Evolutionary conservation across 1,140 invertebrate species (phyloP).

Genomic region (Prorops nasuta): DNA sequence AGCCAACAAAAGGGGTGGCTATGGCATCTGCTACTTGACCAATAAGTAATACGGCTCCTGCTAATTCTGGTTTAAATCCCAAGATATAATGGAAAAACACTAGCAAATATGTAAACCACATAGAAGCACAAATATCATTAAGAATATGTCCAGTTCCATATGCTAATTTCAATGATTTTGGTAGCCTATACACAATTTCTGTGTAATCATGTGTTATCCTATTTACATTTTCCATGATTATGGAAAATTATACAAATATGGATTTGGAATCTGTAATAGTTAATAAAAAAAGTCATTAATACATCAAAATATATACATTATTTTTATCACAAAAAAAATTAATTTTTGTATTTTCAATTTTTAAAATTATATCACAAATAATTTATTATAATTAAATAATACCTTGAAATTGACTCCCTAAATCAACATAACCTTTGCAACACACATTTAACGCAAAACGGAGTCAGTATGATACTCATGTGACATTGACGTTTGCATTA

Average conservation of each 20-base stretch:
- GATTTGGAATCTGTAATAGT: too few species aligned
- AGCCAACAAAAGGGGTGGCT: conserved; percentile 86
- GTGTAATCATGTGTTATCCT: conserved; percentile 14
- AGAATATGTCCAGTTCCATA: conserved; percentile 72
- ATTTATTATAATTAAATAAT: too few species aligned
- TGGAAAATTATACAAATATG: too few species aligned
- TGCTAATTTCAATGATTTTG: conserved; percentile 30
- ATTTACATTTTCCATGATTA: conserved; percentile 19
- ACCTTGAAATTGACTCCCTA: too few species aligned
- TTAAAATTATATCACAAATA: too few species aligned
- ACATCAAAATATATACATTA: too few species aligned
- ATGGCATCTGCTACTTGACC: conserved; percentile 89
- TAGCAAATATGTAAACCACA: conserved; percentile 98
- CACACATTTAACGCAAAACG: too few species aligned
- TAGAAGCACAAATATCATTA: conserved; percentile 92
- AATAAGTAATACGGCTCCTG: conserved; percentile 79
- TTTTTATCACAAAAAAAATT: not conserved
- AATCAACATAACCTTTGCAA: too few species aligned
- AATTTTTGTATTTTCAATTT: not conserved
- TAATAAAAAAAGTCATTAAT: too few species aligned
- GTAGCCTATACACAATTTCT: conserved; percentile 23
- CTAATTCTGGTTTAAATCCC: conserved; percentile 69
- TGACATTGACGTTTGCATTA: too few species aligned
- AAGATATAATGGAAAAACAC: conserved; percentile 87
- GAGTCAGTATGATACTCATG: too few species aligned